Evolutionary conservation across 2,113 vertebrate species (phyloP).

Genomic region (Phaethornis superciliosus): DNA sequence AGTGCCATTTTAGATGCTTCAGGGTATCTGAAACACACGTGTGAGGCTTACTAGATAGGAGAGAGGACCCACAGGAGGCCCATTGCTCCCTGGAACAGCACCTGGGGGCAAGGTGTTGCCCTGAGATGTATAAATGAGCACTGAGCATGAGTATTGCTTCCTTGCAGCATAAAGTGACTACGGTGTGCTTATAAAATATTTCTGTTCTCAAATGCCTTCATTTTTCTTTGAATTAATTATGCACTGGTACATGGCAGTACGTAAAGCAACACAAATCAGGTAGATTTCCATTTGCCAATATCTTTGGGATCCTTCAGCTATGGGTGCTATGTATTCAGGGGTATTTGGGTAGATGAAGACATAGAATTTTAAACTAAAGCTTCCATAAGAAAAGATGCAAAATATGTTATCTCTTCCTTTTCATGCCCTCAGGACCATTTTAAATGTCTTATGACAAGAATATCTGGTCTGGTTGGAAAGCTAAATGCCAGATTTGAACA

Average conservation of each 20-base stretch:
- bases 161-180: background rate
- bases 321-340: background rate
- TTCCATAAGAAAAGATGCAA: background rate
- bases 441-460: background rate
- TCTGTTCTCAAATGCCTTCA: background rate
- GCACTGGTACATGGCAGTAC: background rate
- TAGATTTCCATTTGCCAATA: background rate
- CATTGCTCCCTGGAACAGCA: background rate
- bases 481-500: background rate
- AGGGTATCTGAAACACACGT: background rate
- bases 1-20: background rate
- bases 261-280: background rate
- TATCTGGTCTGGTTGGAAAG: background rate
- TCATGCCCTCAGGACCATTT: background rate
- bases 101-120: background rate
- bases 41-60: background rate
- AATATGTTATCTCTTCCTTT: background rate
- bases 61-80: background rate
- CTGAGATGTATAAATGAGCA: background rate
- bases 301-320: background rate
- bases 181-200: background rate
- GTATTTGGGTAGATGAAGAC: background rate
- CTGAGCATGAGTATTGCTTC: background rate
- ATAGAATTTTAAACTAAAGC: background rate
- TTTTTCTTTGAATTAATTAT: conserved; percentile 26